These are phyloP conservation scores for Dusona sp. DNA, from an alignment of 2,888 invertebrate genomes.

Conservation along the genomic window DNA sequence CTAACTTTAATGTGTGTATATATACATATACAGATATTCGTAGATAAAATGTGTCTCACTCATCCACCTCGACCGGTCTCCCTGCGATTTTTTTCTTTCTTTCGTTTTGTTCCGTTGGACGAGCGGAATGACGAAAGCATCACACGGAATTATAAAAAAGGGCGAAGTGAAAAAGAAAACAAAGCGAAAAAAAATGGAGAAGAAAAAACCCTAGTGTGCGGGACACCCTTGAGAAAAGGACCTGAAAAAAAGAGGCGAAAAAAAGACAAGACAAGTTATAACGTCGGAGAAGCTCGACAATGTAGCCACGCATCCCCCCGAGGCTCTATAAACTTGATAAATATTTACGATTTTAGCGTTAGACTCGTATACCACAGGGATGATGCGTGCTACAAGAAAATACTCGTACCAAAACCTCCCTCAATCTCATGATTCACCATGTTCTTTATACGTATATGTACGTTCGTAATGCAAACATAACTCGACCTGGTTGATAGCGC, in stretches of 20 bases:
- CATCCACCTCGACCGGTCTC: slow-evolving; percentile 43
- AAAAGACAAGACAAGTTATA: slow-evolving; percentile 35
- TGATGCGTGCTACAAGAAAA: slow-evolving; percentile 58
- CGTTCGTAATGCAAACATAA: slow-evolving; percentile 35
- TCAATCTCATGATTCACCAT: slow-evolving; percentile 40
- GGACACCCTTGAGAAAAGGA: slow-evolving; percentile 45
- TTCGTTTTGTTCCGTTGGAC: slow-evolving; percentile 57
- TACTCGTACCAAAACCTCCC: slow-evolving; percentile 42
- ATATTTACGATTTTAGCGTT: slow-evolving; percentile 77
- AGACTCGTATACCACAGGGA: slow-evolving; percentile 43
- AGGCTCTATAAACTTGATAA: slow-evolving; percentile 79
- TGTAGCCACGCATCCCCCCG: slow-evolving; percentile 64
- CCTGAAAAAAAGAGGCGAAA: slow-evolving; percentile 16
- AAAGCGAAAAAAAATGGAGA: slow-evolving; percentile 39
- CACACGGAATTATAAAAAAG: slow-evolving; percentile 65
- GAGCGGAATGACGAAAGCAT: slow-evolving; percentile 66
- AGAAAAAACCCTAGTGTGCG: slow-evolving; percentile 54
- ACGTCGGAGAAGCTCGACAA: slow-evolving; percentile 50
- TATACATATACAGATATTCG: slow-evolving; percentile 15
- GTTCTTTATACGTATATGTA: background rate
- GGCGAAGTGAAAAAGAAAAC: slow-evolving; percentile 49
- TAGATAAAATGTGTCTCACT: slow-evolving; percentile 34
- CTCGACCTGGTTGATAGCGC: slow-evolving; percentile 23
- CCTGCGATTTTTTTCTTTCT: slow-evolving; percentile 50
- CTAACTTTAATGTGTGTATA: background rate